Base-by-base conservation (phyloP, 2,888 invertebrate species). In the Eristalis arbustorum region DNA sequence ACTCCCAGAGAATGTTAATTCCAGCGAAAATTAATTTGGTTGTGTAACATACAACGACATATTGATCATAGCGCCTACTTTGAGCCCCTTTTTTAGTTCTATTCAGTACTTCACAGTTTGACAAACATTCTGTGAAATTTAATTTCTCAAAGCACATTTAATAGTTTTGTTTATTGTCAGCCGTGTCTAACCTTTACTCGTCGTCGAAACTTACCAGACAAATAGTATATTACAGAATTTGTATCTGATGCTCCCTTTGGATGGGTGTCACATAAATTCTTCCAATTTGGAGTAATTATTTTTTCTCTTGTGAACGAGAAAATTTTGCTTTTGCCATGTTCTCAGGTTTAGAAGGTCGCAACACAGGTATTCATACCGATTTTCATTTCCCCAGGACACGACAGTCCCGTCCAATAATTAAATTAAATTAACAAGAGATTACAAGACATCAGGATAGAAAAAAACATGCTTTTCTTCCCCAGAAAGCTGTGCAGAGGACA, bases 401-500 rank as follows among this genome's bases (percentile, higher is more conserved):
- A 75, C 40, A 61, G n/a, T 37, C 49, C 61, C 66, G 68, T 62
- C 34, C 68, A 49, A 31, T 69, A 84, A 84, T 84, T 75, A 71
- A 79, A 84, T 79, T 79, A 83, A 78, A 79, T 67, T 57, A 67
- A 68, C 67, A 64, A 69, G 23, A 67, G 69, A 75, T 75, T 75
- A 79, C 69, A 83, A 72, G 25, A 28, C 61, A 42, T 25, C 64
- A 64, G 11, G 31, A 34, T 42, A 42, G 23, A 56, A 69, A 31
- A 23, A 37, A 69, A 63, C 49, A 34, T 64, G 31, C 37, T 37
- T 8, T 67, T 18, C 10, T 49, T n/a, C 22, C 31, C n/a, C 14
- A 13, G 23, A 49, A 71, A 68, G 61, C 34, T 76, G 57, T 11
- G 49, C 31, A 28, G 31, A 22, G 28, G 62, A 42, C 25, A 40